These are phyloP conservation scores for Oxycera nigricornis DNA, from an alignment of 2,888 invertebrate species.

Conservation along the genomic window DNA sequence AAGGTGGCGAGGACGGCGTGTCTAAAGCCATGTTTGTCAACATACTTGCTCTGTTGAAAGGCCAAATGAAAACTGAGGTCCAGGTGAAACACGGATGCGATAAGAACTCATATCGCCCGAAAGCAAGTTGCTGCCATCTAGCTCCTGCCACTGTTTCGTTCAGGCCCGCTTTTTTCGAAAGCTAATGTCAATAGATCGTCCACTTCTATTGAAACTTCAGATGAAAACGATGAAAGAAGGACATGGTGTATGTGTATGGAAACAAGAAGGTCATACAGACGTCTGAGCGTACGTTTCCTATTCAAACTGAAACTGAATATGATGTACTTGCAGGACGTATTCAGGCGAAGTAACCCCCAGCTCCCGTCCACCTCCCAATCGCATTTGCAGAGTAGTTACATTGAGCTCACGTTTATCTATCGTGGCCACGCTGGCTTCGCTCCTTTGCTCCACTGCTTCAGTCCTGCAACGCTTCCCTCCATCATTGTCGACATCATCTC, in stretches of 20 bases:
- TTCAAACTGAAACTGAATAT: constrained; percentile 23
- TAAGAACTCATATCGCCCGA: constrained; percentile 32
- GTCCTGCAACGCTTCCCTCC: no score
- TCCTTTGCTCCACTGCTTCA: no score
- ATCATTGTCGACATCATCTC: constrained; percentile 24
- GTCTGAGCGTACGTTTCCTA: constrained; percentile 20
- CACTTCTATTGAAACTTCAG: constrained; percentile 45
- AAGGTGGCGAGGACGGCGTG: no score
- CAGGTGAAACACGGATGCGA: neutral
- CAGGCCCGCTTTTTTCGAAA: neutral
- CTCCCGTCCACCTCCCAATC: neutral
- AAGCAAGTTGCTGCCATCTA: constrained; percentile 23
- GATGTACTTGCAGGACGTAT: neutral
- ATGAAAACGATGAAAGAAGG: constrained; percentile 43
- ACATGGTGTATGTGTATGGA: constrained; percentile 25
- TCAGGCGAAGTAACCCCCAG: constrained; percentile 23
- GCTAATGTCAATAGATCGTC: constrained; percentile 45
- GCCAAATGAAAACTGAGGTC: neutral
- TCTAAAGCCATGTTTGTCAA: constrained; percentile 12
- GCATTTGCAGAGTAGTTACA: constrained; percentile 9
- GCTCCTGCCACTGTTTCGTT: neutral
- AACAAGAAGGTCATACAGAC: constrained; percentile 28
- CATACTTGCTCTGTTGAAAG: neutral
- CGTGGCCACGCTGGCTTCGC: neutral
- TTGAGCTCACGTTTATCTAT: constrained; percentile 21